Evolutionary conservation across 2,113 vertebrate genomes (phyloP), one percentile per base, ranked within the genome.

Genomic region (Orientallactaga bullata): DNA sequence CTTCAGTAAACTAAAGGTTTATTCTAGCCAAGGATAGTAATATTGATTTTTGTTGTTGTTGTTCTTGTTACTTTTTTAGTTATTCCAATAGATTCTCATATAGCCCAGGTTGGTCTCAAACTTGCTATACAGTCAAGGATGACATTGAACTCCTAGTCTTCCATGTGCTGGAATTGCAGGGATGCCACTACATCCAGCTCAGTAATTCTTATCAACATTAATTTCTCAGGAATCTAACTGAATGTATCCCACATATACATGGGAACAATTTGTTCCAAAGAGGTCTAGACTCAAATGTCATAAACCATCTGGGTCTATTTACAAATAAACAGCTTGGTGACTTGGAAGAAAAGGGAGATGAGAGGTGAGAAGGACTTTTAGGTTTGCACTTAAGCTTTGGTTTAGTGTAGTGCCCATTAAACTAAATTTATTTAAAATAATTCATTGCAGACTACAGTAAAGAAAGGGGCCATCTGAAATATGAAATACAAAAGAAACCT

Each of bases 381-480:
- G 63, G 68, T 81, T 35, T 68, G 24, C 6, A 66, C 68, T 74
- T 69, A 71, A 92, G 4, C 88, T 93, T 60, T 92, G 83, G 90
- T 66, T 85, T 89, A 90, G 51, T 84, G 10, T 66, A 71, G 26
- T 37, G 42, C 18, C 47, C 92, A n/a, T 76, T 72, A 80, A 83
- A 24, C 28, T 86, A 90, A 90, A 92, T 72, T 85, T 94, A 83
- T 81, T 87, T 32, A 30, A 66, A 96, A 90, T 24, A 12, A 94
- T 77, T 84, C n/a, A 84, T 58, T 47, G 81, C 8, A 94, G 76
- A 83, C 12, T 24, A 47, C 51, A 80, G 60, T 83, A 93, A 93
- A 92, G 51, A 88, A 7, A 80, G n/a, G 11, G 28, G 30, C 35
- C 4, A 55, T 20, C 23, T 93, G 78, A 85, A 90, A 93, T 73